Evolutionary conservation across 1,140 invertebrate genomes (phyloP).

Genomic region (Bombus ignitus): DNA sequence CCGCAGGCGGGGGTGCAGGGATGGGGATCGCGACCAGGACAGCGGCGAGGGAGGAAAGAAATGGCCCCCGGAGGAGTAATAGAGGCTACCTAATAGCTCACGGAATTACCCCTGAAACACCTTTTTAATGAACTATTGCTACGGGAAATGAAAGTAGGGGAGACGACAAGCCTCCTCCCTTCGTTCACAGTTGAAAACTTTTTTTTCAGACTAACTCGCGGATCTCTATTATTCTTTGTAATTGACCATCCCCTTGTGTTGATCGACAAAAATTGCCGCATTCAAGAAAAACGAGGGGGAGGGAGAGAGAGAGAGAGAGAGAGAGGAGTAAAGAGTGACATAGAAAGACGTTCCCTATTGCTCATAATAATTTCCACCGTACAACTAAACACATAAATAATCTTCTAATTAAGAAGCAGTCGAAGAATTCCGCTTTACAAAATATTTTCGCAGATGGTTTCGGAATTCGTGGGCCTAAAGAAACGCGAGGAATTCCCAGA

Average conservation of each 20-base stretch:
- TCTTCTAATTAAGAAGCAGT: neutral
- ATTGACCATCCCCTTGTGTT: constrained; percentile 7
- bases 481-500: neutral
- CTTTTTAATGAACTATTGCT: constrained; percentile 89
- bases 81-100: constrained; percentile 86
- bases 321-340: no score
- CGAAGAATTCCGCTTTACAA: neutral
- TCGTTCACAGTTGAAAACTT: constrained; percentile 21
- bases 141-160: constrained; percentile 86
- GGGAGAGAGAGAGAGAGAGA: no score
- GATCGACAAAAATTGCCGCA: neutral
- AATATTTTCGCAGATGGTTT: neutral
- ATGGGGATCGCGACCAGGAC: constrained; percentile 49
- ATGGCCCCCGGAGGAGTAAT: constrained; percentile 86
- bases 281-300: neutral
- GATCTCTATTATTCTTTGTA: constrained; percentile 4
- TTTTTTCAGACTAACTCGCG: constrained; percentile 16
- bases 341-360: neutral
- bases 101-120: constrained; percentile 87
- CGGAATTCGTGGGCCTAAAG: neutral
- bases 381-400: neutral
- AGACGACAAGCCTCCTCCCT: constrained; percentile 69
- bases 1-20: constrained; percentile 59
- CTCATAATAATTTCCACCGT: neutral
- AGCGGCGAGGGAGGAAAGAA: constrained; percentile 74